Percentiles rank a stretch among this genome's conserved stretches.
phyloP scores from a whole-genome alignment of 2,113 vertebrate genomes.

The Eudyptes chrysolophus region DNA sequence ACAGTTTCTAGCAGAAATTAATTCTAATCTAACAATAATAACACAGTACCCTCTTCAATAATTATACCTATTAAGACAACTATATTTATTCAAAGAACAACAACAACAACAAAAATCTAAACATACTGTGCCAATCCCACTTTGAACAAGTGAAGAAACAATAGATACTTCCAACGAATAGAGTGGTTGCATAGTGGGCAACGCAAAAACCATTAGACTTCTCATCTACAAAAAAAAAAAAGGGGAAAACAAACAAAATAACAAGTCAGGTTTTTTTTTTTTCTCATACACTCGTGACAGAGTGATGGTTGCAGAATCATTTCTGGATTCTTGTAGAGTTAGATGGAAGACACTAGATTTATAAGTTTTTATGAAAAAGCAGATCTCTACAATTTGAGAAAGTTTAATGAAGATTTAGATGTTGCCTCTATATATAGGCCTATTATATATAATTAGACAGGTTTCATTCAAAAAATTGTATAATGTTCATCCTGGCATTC shows the following conservation, averaged over 20 bases:
- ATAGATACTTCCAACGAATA: slow-evolving; percentile 88
- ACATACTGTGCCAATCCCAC: slow-evolving; percentile 86
- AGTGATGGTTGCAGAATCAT: background rate
- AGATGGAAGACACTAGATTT: background rate
- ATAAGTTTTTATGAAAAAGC: background rate
- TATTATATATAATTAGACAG: background rate
- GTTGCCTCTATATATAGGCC: background rate
- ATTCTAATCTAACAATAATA: background rate
- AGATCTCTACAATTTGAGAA: background rate
- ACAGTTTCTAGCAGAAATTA: background rate
- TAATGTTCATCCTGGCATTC: background rate
- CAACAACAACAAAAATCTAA: background rate
- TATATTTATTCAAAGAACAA: background rate
- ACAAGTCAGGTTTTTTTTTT: background rate
- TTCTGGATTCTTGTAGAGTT: background rate
- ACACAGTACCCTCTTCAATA: background rate
- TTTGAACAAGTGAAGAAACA: slow-evolving; percentile 85
- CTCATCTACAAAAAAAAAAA: slow-evolving; percentile 73
- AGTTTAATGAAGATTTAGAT: background rate
- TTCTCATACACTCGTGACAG: background rate
- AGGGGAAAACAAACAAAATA: background rate
- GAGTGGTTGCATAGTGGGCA: slow-evolving; percentile 84
- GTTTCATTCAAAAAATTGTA: background rate
- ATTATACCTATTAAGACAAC: background rate
- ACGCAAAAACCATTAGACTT: slow-evolving; percentile 82